Evolutionary conservation across 1,140 invertebrate genomes (phyloP), one percentile per base, ranked within the genome.

Genomic region (Coenobita brevimanus): DNA sequence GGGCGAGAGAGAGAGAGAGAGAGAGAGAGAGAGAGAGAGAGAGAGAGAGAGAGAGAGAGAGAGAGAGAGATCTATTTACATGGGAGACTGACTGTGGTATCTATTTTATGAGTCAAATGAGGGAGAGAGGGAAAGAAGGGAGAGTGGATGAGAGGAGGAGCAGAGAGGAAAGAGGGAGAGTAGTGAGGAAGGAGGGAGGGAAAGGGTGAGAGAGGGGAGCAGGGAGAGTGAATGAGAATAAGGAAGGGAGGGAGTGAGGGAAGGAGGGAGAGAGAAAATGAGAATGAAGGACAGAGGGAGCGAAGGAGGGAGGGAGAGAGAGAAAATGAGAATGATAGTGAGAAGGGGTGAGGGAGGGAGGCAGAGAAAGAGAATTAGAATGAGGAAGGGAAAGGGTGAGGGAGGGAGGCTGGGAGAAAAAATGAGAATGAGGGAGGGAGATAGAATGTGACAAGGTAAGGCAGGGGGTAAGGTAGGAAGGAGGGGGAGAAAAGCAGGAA

Each of bases 201-300:
- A 67, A 57, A 85, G 71, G 64, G 73, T 69, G 60, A 79, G 57
- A 87, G 57, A 87, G 73, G 69, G 57, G 60, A 62, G 71, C 24
- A 79, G 24, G 64, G 38, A 21, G 17, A 62, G 71, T 24, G 46
- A 76, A 38, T 24, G 36, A 60, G 71, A n/a, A n/a, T n/a, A n/a
- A n/a, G n/a, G 17, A 46, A 64, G 73, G 50, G 83, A 67, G 57
- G 46, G 83, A 50, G 73, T 78, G 50, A 62, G 67, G 57, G 67
- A 43, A 33, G 67, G 54, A 79, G 27, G 41, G 54, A 67, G 73
- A 85, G 71, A 78, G 73, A 79, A 43, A 79, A 38, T 79, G 57
- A 87, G 73, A 79, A 41, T 60, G 76, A 80, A 30, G 67, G 24
- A 78, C n/a, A 21, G 17, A 62, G 71, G 27, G 46, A 76, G 38